Conservation (phyloP, 2,797 vertebrate genomes). For the Mycteria americana region DNA sequence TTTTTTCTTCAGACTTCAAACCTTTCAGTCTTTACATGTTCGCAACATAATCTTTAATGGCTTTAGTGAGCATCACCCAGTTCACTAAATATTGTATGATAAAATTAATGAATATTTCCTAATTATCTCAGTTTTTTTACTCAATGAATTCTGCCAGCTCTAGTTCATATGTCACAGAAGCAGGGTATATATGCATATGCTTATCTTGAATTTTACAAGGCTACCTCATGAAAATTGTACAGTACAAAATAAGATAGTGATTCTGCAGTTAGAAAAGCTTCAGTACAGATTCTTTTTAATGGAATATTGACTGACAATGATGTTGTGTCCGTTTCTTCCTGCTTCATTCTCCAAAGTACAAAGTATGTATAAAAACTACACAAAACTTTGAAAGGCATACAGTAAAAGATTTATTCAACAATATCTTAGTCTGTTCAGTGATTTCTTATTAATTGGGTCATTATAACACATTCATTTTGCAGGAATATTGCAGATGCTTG, state of each 20-base stretch:
- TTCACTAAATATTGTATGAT: background rate
- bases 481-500: background rate
- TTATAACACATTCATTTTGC: background rate
- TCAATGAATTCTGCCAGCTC: background rate
- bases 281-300: background rate
- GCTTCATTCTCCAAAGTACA: background rate
- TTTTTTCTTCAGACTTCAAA: background rate
- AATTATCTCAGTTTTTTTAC: background rate
- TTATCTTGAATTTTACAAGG: slow-evolving; percentile 1
- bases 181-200: background rate
- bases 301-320: background rate
- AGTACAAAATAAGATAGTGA: background rate
- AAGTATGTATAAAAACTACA: background rate
- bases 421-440: background rate
- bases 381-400: background rate
- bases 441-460: background rate
- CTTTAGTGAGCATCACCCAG: background rate
- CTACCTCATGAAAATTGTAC: background rate
- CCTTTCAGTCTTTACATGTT: background rate
- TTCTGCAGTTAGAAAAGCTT: background rate
- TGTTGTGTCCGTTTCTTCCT: background rate
- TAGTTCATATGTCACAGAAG: slow-evolving; percentile 10
- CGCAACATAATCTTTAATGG: background rate
- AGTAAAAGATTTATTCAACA: background rate
- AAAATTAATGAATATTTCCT: background rate